phyloP scores from a whole-genome alignment of 2,113 vertebrate genomes.

The Tricholaema leucomelas region DNA sequence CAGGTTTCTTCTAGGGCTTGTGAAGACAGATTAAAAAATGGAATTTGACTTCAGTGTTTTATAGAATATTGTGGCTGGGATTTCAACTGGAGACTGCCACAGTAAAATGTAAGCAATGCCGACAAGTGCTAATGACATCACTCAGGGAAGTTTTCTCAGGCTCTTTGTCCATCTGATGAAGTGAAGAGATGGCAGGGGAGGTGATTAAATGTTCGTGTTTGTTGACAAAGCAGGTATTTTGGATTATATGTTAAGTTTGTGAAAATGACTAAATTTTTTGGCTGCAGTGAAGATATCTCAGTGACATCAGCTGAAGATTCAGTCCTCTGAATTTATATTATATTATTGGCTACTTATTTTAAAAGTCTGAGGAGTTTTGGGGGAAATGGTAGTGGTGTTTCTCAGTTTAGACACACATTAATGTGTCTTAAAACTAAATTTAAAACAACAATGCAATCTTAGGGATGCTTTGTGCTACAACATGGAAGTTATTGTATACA shows the following conservation, averaged over 20 bases:
- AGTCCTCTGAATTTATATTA: background rate
- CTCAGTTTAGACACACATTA: background rate
- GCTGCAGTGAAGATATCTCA: background rate
- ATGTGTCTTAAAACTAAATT: background rate
- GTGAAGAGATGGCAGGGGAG: constrained; percentile 36
- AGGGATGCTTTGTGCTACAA: background rate
- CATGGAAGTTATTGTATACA: background rate
- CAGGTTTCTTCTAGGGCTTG: constrained; percentile 58
- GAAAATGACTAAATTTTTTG: background rate
- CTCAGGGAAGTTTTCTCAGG: constrained; percentile 54
- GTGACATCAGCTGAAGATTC: background rate
- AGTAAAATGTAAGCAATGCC: background rate
- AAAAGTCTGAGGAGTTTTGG: constrained; percentile 1
- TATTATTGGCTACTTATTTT: background rate
- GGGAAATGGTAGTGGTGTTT: background rate
- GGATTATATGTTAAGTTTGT: background rate
- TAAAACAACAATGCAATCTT: background rate
- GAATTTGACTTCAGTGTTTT: constrained; percentile 60
- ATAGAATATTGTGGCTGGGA: constrained; percentile 34
- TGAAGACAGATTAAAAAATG: constrained; percentile 49
- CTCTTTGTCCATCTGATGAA: constrained; percentile 55
- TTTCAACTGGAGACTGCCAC: background rate
- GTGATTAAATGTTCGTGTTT: constrained; percentile 49
- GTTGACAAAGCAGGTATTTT: constrained; percentile 17
- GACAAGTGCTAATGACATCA: background rate